A percentile compares a stretch with the other conserved stretches of the same genome.
Evolutionary conservation across 2,113 vertebrate species (phyloP).

Genomic region (Irena cyanogastra): DNA sequence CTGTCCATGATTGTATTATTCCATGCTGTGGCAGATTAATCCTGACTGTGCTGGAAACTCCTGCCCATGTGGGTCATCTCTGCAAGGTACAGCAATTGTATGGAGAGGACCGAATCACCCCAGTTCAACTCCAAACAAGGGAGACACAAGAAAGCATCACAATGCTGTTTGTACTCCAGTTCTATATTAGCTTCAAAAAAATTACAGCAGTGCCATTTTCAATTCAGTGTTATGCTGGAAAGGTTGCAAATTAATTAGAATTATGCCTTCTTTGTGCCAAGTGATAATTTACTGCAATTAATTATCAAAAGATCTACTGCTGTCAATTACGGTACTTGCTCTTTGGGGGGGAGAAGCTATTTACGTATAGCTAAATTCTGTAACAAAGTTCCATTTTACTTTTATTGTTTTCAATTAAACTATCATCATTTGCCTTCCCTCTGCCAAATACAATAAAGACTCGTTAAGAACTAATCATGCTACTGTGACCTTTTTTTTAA

Average conservation of each 20-base stretch:
- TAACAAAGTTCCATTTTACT: constrained; percentile 73
- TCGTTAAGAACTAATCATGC: constrained; percentile 70
- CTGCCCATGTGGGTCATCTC: constrained; percentile 33
- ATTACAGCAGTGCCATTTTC: constrained; percentile 67
- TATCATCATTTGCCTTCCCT: constrained; percentile 75
- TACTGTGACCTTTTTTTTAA: constrained; percentile 72
- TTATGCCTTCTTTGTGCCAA: constrained; percentile 82
- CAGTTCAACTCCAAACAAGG: background rate
- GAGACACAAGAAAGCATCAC: constrained; percentile 26
- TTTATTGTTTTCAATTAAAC: constrained; percentile 77
- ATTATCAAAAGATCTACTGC: constrained; percentile 82
- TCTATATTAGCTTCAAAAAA: constrained; percentile 60
- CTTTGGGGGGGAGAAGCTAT: constrained; percentile 68
- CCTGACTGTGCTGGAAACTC: constrained; percentile 45
- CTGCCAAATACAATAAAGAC: constrained; percentile 73
- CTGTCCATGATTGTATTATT: background rate
- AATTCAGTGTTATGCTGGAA: constrained; percentile 74
- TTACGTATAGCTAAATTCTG: constrained; percentile 64
- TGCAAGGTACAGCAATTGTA: background rate
- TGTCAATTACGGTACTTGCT: constrained; percentile 75
- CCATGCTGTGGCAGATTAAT: constrained; percentile 37
- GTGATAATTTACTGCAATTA: constrained; percentile 84
- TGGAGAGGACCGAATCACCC: background rate
- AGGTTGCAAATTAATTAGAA: constrained; percentile 83
- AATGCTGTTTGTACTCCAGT: constrained; percentile 11